phyloP scores from a whole-genome alignment of 2,888 invertebrate genomes.

The Amphipoea lucens region DNA sequence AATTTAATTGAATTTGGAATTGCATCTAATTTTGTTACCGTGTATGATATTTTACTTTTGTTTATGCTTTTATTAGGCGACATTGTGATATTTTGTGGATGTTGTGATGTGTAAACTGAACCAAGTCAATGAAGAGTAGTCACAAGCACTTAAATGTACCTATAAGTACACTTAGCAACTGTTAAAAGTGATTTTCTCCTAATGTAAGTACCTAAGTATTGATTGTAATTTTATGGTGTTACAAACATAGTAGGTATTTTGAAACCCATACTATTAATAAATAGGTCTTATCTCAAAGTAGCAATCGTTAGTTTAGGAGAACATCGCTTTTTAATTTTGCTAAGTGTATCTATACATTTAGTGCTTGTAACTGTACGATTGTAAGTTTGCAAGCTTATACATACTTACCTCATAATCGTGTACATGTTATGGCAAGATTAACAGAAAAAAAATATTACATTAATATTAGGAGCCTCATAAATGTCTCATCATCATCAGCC shows the following conservation, averaged over 20 bases:
- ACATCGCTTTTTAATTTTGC: not conserved
- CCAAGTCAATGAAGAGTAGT: not conserved
- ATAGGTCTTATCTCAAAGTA: not conserved
- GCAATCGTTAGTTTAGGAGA: not conserved
- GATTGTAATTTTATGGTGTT: not conserved
- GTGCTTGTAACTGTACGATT: not conserved
- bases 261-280: not conserved
- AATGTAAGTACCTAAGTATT: no score
- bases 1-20: conserved; percentile 63
- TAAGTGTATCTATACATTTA: not conserved
- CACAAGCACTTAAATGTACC: not conserved
- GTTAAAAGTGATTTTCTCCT: not conserved
- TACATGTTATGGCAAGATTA: not conserved
- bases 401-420: not conserved
- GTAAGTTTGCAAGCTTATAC: not conserved
- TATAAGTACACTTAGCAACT: not conserved
- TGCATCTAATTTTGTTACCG: conserved; percentile 32
- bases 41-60: not conserved
- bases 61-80: not conserved
- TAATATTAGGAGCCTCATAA: not conserved
- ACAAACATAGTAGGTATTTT: not conserved
- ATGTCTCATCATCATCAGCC: no score
- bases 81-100: not conserved
- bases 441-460: no score
- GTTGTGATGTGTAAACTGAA: not conserved